Conservation (phyloP, 2,797 vertebrate genomes). For the Remorina albescens region DNA sequence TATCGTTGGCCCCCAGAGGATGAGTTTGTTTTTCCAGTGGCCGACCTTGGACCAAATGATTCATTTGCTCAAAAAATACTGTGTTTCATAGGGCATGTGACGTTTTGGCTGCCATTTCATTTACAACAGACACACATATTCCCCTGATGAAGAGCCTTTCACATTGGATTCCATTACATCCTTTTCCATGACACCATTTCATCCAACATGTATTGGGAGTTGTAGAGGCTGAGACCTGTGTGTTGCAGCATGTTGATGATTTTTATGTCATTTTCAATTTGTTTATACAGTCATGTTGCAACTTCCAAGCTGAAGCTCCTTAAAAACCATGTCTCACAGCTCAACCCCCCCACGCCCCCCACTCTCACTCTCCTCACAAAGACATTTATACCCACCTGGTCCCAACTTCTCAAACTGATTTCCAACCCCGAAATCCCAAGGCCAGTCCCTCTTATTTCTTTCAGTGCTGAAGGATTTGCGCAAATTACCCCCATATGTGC, state of each 20-base stretch:
- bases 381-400: conserved; percentile 35
- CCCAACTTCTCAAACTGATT: conserved; percentile 53
- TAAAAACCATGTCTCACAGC: conserved; percentile 39
- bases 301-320: conserved; percentile 30
- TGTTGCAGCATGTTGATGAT: background rate
- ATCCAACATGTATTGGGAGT: background rate
- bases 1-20: background rate
- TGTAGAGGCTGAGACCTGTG: background rate
- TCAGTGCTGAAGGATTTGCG: conserved; percentile 70
- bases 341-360: background rate
- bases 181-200: background rate
- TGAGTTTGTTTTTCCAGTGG: background rate
- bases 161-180: background rate
- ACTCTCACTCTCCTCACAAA: conserved; percentile 17
- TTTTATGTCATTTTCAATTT: conserved; percentile 1
- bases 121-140: background rate
- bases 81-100: background rate
- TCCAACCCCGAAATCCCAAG: conserved; percentile 60
- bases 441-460: conserved; percentile 51
- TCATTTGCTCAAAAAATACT: background rate
- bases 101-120: background rate
- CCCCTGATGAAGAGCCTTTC: background rate
- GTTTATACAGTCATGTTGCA: conserved; percentile 5
- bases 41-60: background rate
- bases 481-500: conserved; percentile 84